These are phyloP conservation scores for Andricus grossulariae DNA, from an alignment of 1,140 invertebrate genomes.

Conservation along the genomic window DNA sequence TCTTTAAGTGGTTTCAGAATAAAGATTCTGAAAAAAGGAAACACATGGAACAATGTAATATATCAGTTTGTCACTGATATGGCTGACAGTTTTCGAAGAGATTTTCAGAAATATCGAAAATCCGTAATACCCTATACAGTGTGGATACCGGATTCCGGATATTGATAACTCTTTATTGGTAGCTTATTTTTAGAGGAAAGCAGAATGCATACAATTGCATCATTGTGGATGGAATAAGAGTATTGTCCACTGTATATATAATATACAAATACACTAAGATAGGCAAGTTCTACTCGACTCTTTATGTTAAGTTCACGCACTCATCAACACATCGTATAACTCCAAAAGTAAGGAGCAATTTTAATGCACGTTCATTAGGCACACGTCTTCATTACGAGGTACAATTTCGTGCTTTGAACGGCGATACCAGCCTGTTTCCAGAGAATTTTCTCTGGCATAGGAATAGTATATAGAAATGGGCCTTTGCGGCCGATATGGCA, in stretches of 20 bases:
- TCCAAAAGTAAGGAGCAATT: constrained; percentile 9
- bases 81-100: too few relatives aligned
- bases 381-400: constrained; percentile 29
- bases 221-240: constrained; percentile 30
- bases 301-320: neutral
- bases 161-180: neutral
- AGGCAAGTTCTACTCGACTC: constrained; percentile 1
- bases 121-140: too few relatives aligned
- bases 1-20: too few relatives aligned
- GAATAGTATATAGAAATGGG: neutral
- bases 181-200: neutral
- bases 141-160: too few relatives aligned
- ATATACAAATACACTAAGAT: constrained; percentile 24
- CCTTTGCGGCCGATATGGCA: too few relatives aligned
- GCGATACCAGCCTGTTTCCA: neutral
- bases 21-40: too few relatives aligned
- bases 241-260: constrained; percentile 27
- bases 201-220: constrained; percentile 20
- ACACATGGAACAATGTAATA: too few relatives aligned
- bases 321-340: constrained; percentile 4
- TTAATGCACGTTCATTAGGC: constrained; percentile 24
- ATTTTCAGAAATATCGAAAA: too few relatives aligned
- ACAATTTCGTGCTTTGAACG: constrained; percentile 21
- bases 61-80: too few relatives aligned
- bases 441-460: neutral